Evolutionary conservation across 1,140 invertebrate species (phyloP), one percentile per base, ranked within the genome.

Genomic region (Drosophila mayri): DNA sequence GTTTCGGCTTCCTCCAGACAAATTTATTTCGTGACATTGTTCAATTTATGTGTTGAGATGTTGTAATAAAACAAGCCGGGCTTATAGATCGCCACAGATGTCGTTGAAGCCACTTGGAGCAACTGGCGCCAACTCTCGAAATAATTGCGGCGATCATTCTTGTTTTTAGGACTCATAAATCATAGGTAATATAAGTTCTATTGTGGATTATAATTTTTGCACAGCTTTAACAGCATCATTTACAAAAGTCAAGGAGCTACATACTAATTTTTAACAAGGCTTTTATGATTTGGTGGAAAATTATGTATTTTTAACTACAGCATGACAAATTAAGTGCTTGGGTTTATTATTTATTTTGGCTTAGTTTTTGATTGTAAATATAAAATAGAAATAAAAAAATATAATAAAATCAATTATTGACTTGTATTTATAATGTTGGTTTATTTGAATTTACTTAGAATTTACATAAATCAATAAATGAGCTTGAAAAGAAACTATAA

Each of bases 21-120:
- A 88, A 88, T 88, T 90, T 88, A 88, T 88, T 81, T 90, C 85
- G 66, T 90, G 84, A 85, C 84, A 88, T 85, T 90, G 84, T 90
- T 84, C 40, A 81, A 90, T 90, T 88, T 88, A 88, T 88, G 85
- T 85, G 68, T 52, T 50, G 68, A 81, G 73, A 61, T 90, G 81
- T 81, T 88, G 85, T 88, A 90, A 88, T 90, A 88, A 88, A 88
- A 78, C 81, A 79, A 64, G 55, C 46, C 52, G 30, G 22, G 37
- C 54, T 59, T 47, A 49, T 72, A 49, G 68, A 72, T 72, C 52
- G 43, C 52, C 38, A 41, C 35, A 61, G 64, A 47, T 60, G 67
- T 55, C 62, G 59, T 32, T 49, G 25, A 18, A 11, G 47, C 46
- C 2, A 28, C 25, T n/a, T 12, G 20, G 16, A 40, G 14, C 14